Evolutionary conservation across 1,140 invertebrate species (phyloP), one percentile per base, ranked within the genome.

Genomic region (Ceratosolen fusciceps): DNA sequence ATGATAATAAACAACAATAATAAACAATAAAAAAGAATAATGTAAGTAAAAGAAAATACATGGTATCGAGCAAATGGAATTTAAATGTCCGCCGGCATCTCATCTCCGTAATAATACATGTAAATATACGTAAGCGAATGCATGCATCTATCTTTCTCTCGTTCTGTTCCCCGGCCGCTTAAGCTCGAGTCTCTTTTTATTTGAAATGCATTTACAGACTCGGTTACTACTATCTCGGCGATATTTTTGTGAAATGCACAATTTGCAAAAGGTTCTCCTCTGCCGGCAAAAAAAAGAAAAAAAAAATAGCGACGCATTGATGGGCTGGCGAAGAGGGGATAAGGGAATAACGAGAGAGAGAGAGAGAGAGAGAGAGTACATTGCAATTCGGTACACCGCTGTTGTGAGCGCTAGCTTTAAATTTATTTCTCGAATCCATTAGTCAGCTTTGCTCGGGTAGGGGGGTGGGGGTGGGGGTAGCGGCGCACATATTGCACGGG

Each of bases 401-500:
- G n/a, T n/a, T 24, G 12, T 47, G 8, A 43, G 34, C 14, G 24
- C 37, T 71, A 60, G 54, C 72, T 49, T 52, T 47, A 62, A 72
- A 52, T 65, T 37, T 65, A 68, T 68, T 34, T 37, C 26, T 54
- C 12, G n/a, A 77, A 67, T 77, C 34, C 74, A 70, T 77, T 77
- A 56, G 49, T 77, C n/a, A 77, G 49, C 24, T 43, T 77, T 34
- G 12, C 43, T 19, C 0, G 24, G 29, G 9, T 26, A n/a, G n/a
- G n/a, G n/a, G n/a, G n/a, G n/a, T n/a, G n/a, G n/a, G n/a, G n/a
- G n/a, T n/a, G n/a, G n/a, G n/a, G n/a, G 10, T 39, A 4, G 19
- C 0, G 31, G 54, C 52, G 37, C 1, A 56, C 7, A n/a, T n/a
- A 47, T n/a, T 21, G n/a, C 24, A 60, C 24, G 2, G 0, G 12